Base-by-base conservation (phyloP, 2,113 vertebrate species). In the Aphyosemion australe region DNA sequence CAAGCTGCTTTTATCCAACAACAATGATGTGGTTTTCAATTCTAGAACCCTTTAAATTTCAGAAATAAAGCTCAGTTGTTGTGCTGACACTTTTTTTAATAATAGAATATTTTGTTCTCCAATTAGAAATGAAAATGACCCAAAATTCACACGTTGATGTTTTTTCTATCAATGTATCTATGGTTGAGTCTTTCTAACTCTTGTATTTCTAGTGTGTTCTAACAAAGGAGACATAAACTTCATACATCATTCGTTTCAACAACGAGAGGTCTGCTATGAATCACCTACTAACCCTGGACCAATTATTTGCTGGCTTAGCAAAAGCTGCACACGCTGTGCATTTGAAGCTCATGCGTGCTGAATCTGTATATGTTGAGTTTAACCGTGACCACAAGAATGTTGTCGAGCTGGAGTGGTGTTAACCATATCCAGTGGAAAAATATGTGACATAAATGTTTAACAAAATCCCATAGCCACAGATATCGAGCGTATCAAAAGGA, bases 381-480 rank as follows among this genome's bases (percentile, higher is more conserved):
- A 76, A 55, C 82, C 66, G 18, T 59, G 47, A 43, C 85, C 77
- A 31, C 84, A 81, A 64, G 80, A 87, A 83, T 85, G 80, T 65
- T 76, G 60, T 72, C 57, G 66, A 69, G 67, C 55, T 71, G 68
- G 45, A 75, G 73, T 67, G 73, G 54, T 76, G 60, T 87, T 79
- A 74, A 69, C 78, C 76, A 63, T 57, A 69, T 76, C 51, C 65
- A 78, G 65, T 73, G 73, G 71, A 74, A 88, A 88, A 80, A 61
- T 74, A 71, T 80, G 64, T 71, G 64, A 61, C 47, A 31, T 49
- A 50, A 79, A 78, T 64, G 49, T 81, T 76, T 72, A 12, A 78
- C 82, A 74, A 80, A 82, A 72, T 50, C 53, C 53, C 70, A 50
- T 69, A 50, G 85, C 60, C 74, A 89, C 70, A 86, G 80, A 86